These are phyloP conservation scores for Orchesellides sinensis DNA, from an alignment of 2,888 invertebrate genomes.

Conservation along the genomic window DNA sequence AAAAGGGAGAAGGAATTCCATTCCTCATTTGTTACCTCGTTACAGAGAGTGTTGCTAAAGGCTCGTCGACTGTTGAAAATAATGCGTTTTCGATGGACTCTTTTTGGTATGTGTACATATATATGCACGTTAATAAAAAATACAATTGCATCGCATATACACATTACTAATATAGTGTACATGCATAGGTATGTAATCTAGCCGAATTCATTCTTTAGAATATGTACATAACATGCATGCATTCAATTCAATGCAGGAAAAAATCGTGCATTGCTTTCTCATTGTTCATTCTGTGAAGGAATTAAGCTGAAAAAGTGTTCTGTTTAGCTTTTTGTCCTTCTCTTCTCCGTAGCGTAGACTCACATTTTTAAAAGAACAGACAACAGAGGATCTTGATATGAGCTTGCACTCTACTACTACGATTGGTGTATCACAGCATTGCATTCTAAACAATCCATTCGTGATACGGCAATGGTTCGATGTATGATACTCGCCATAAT, in stretches of 20 bases:
- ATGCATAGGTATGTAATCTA: not conserved
- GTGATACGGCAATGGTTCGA: not conserved
- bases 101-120: conserved; percentile 22
- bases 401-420: too few species aligned
- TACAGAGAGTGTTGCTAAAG: conserved; percentile 42
- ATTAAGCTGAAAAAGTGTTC: conserved; percentile 21
- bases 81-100: conserved; percentile 50
- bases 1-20: conserved; percentile 52
- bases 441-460: conserved; percentile 19
- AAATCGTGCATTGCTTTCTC: conserved; percentile 22
- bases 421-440: not conserved
- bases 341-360: conserved; percentile 5
- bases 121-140: not conserved
- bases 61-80: conserved; percentile 37
- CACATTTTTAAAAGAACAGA: not conserved
- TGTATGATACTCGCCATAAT: not conserved
- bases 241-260: conserved; percentile 14
- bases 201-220: too few species aligned
- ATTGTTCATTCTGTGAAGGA: conserved; percentile 21
- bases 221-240: too few species aligned
- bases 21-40: conserved; percentile 59
- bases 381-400: too few species aligned
- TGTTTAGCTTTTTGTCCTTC: conserved; percentile 35
- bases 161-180: not conserved
- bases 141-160: conserved; percentile 3